Base-by-base conservation (phyloP, 2,113 vertebrate species). In the Panthera leo region DNA sequence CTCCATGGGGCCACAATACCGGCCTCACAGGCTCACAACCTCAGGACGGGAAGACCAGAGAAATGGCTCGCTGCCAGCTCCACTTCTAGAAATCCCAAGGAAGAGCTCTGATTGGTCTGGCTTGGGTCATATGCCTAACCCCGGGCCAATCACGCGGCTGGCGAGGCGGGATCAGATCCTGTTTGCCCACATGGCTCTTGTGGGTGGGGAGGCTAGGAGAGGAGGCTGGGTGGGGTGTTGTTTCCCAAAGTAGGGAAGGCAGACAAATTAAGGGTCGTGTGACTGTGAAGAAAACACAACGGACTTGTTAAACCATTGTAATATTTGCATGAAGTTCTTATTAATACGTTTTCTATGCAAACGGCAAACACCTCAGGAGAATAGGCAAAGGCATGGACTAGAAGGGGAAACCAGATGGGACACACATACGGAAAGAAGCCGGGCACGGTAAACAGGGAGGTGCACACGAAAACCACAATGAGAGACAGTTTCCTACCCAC, bases 81-180 rank as follows among this genome's bases (percentile, higher is more conserved):
- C 23, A 2, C 36, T 5, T 34, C 18, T 1, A 15, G 36, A 42
- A 39, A 67, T 1, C 14, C 27, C 80, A 61, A 39, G 39, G 61
- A 89, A 86, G 85, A 18, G 6, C 61, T 91, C 51, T 87, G 94
- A 88, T 87, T 94, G 94, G 88, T 36, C 42, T 55, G 42, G 23
- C 53, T 68, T 58, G n/a, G 70, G 84, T 80, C 88, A 88, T 78
- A 7, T 48, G 75, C 31, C 25, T 45, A 51, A 51, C 4, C 12
- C 27, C 14, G 19, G 70, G 14, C 94, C 82, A 87, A 67, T 68
- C 53, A 8, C 76, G 71, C 12, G 45, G 15, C 42, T 23, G 39
- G 12, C 4, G 12, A 61, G n/a, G n/a, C 0, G 14, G 85, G 53
- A 4, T 61, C 51, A 36, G 58, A 5, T 82, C 67, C 11, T 3